These are phyloP conservation scores for Paratrypauchen microcephalus DNA, from an alignment of 2,797 vertebrate genomes.

Conservation along the genomic window DNA sequence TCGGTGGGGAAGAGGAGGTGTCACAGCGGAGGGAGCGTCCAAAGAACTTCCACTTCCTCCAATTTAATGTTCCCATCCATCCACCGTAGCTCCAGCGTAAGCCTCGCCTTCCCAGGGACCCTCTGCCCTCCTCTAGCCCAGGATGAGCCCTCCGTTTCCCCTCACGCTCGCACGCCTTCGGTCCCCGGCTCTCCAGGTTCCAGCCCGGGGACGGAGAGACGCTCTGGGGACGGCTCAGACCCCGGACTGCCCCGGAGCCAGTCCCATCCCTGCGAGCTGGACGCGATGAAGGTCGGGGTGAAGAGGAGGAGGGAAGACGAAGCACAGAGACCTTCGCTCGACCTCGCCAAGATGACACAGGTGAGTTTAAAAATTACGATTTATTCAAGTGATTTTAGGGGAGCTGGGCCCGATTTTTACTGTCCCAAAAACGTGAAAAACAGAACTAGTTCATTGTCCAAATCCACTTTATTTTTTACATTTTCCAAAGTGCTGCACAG, in stretches of 20 bases:
- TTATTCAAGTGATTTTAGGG: too few species aligned
- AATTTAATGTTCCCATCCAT: slow-evolving; percentile 75
- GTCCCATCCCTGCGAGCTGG: slow-evolving; percentile 92
- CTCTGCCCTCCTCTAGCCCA: slow-evolving; percentile 55
- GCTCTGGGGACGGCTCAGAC: slow-evolving; percentile 61
- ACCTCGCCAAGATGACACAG: slow-evolving; percentile 97
- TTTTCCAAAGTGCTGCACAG: too few species aligned
- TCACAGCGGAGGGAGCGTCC: slow-evolving; percentile 90
- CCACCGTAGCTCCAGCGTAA: slow-evolving; percentile 95
- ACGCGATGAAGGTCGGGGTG: slow-evolving; percentile 87
- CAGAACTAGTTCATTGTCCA: too few species aligned
- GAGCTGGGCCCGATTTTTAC: too few species aligned
- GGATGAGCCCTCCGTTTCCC: slow-evolving; percentile 80
- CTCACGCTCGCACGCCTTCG: slow-evolving; percentile 51
- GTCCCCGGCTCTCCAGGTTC: slow-evolving; percentile 83
- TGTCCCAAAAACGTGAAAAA: too few species aligned
- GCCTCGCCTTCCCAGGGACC: slow-evolving; percentile 77
- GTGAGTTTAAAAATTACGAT: slow-evolving; percentile 57
- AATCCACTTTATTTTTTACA: too few species aligned
- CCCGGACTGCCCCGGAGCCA: slow-evolving; percentile 83
- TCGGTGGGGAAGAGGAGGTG: slow-evolving; percentile 90
- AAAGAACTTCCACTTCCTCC: slow-evolving; percentile 45
- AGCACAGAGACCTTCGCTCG: slow-evolving; percentile 88
- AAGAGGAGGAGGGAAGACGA: slow-evolving; percentile 89
- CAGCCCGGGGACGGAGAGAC: slow-evolving; percentile 83